Percentiles rank a stretch among this genome's conserved stretches.
These are phyloP conservation scores for Ligdia adustata DNA, from an alignment of 2,888 invertebrate genomes.

Conservation along the genomic window DNA sequence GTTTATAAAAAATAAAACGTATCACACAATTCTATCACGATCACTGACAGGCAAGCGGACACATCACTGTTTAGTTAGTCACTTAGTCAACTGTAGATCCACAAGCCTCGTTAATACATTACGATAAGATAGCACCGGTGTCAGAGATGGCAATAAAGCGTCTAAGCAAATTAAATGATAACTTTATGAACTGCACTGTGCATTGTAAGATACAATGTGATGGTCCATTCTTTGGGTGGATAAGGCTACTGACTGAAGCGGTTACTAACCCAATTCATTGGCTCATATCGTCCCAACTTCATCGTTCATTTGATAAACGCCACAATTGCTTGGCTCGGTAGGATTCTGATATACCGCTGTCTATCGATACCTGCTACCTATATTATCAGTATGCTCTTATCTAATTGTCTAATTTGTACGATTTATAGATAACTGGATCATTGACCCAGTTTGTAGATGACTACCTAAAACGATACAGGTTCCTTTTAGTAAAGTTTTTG, in stretches of 20 bases:
- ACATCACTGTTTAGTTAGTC: slow-evolving; percentile 55
- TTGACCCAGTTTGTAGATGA: slow-evolving; percentile 10
- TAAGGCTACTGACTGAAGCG: slow-evolving; percentile 42
- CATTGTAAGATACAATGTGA: slow-evolving; percentile 42
- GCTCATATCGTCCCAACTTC: background rate
- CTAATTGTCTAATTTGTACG: slow-evolving; percentile 1
- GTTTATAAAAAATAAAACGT: slow-evolving; percentile 27
- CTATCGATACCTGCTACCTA: background rate
- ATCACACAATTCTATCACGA: slow-evolving; percentile 40
- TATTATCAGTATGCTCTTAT: background rate
- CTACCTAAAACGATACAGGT: slow-evolving; percentile 3
- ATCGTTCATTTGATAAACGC: slow-evolving; percentile 6
- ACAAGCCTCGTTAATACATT: slow-evolving; percentile 51
- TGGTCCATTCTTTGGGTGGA: slow-evolving; percentile 38
- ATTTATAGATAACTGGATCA: slow-evolving; percentile 4
- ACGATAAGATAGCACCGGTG: slow-evolving; percentile 71
- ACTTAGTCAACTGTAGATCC: slow-evolving; percentile 54
- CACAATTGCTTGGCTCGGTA: slow-evolving; percentile 6
- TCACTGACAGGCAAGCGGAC: slow-evolving; percentile 35
- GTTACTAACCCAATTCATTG: slow-evolving; percentile 26
- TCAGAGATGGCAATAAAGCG: slow-evolving; percentile 64
- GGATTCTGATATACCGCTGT: slow-evolving; percentile 35
- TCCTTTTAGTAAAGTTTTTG: background rate
- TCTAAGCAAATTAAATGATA: slow-evolving; percentile 55
- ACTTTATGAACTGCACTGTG: slow-evolving; percentile 44